These are phyloP conservation scores for Proisotoma minuta DNA, from an alignment of 2,888 invertebrate genomes.

Conservation along the genomic window DNA sequence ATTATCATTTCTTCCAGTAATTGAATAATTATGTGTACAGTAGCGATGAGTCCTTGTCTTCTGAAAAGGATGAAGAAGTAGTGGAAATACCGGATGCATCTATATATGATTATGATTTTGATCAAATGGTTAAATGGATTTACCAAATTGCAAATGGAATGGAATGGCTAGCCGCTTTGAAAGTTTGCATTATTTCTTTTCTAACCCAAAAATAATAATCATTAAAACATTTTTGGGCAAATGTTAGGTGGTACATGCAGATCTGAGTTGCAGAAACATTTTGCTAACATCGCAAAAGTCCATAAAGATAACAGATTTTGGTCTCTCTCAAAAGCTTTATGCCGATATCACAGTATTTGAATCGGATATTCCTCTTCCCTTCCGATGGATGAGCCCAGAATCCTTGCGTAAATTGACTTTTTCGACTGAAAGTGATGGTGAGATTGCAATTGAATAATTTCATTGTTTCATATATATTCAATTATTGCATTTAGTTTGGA, in stretches of 20 bases:
- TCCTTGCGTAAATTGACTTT: not conserved
- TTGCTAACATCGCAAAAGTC: not conserved
- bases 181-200: not conserved
- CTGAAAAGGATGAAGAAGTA: not conserved
- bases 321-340: conserved; percentile 5
- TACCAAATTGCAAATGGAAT: conserved; percentile 10
- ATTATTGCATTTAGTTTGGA: too few species aligned
- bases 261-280: conserved; percentile 5
- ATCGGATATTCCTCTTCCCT: conserved; percentile 6
- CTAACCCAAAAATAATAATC: not conserved
- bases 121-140: not conserved
- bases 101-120: not conserved
- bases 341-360: not conserved
- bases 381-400: conserved; percentile 14
- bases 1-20: not conserved
- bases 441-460: too few species aligned
- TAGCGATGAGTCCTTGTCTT: not conserved
- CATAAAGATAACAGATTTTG: conserved; percentile 12
- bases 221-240: not conserved
- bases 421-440: not conserved
- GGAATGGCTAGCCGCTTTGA: conserved; percentile 1
- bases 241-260: conserved; percentile 11
- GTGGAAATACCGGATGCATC: not conserved
- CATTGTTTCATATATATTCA: too few species aligned
- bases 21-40: not conserved